Percentiles rank a stretch among this genome's conserved stretches.
Evolutionary conservation across 1,140 invertebrate genomes (phyloP).

Genomic region (Drosophila chauvacae): DNA sequence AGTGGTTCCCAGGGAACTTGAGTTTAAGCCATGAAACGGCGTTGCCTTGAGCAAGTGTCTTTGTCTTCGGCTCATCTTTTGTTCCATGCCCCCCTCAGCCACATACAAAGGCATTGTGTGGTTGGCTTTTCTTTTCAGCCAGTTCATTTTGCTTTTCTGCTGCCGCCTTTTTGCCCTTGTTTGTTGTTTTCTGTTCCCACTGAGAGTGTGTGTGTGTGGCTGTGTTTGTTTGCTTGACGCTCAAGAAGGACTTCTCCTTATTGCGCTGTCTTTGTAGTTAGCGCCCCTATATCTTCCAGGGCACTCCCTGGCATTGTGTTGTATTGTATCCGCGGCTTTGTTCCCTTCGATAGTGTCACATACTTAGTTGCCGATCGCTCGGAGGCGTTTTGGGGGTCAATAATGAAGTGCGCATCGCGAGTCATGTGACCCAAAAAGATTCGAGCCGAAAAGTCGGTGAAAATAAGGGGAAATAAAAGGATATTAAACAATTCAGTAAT

Average conservation of each 20-base stretch:
- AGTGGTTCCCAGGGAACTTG: constrained; percentile 60
- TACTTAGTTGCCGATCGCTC: constrained; percentile 58
- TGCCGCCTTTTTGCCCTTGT: constrained; percentile 43
- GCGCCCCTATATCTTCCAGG: constrained; percentile 29
- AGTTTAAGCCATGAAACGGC: constrained; percentile 63
- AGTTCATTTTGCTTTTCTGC: constrained; percentile 29
- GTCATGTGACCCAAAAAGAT: constrained; percentile 25
- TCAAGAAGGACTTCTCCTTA: constrained; percentile 36
- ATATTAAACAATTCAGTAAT: background rate
- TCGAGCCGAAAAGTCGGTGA: background rate
- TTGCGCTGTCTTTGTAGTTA: constrained; percentile 45
- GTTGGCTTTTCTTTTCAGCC: constrained; percentile 48
- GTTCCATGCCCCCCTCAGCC: constrained; percentile 42
- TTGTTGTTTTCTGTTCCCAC: constrained; percentile 15
- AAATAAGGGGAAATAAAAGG: background rate
- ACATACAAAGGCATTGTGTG: constrained; percentile 65
- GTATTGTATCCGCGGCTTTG: constrained; percentile 60
- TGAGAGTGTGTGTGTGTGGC: background rate
- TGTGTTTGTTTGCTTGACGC: constrained; percentile 22
- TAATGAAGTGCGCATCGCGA: constrained; percentile 62
- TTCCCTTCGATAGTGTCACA: constrained; percentile 67
- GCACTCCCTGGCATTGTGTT: constrained; percentile 14
- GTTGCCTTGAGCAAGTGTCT: constrained; percentile 75
- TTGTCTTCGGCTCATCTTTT: constrained; percentile 77
- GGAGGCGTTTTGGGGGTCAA: constrained; percentile 60